Percentiles rank a stretch among this genome's conserved stretches.
These are phyloP conservation scores for Okamejei kenojei DNA, from an alignment of 2,797 vertebrate genomes.

Conservation along the genomic window DNA sequence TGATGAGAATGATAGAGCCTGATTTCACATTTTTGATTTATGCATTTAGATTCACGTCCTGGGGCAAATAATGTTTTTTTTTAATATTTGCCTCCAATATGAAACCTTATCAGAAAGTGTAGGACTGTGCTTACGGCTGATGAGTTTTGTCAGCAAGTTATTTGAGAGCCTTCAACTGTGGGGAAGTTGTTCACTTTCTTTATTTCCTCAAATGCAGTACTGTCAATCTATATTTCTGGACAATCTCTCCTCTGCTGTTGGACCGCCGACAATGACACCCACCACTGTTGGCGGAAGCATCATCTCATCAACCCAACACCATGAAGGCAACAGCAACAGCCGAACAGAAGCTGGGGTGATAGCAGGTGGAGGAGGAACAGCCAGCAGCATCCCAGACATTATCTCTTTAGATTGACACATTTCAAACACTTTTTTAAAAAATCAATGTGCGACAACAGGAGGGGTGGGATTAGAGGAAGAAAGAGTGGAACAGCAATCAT, in stretches of 20 bases:
- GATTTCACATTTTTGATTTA: neutral
- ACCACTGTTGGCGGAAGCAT: constrained; percentile 68
- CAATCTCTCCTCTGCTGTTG: constrained; percentile 79
- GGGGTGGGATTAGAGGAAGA: neutral
- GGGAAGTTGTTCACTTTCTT: neutral
- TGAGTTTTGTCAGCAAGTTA: neutral
- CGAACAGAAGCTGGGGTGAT: constrained; percentile 69
- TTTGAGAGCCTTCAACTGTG: neutral
- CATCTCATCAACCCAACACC: constrained; percentile 74
- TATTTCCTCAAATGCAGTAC: constrained; percentile 68
- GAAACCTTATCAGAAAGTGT: neutral
- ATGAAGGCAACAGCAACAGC: constrained; percentile 66
- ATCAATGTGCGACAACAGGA: neutral
- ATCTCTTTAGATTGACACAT: constrained; percentile 80
- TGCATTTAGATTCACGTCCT: neutral
- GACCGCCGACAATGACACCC: constrained; percentile 64
- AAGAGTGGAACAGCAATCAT: neutral
- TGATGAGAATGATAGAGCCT: neutral
- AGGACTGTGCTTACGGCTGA: neutral
- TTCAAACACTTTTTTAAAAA: neutral
- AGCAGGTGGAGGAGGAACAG: constrained; percentile 62
- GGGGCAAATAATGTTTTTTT: neutral
- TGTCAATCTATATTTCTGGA: constrained; percentile 90
- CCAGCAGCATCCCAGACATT: constrained; percentile 67
- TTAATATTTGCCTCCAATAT: neutral